These are phyloP conservation scores for Cyanocitta stelleri DNA, from an alignment of 2,113 vertebrate genomes.

Conservation along the genomic window DNA sequence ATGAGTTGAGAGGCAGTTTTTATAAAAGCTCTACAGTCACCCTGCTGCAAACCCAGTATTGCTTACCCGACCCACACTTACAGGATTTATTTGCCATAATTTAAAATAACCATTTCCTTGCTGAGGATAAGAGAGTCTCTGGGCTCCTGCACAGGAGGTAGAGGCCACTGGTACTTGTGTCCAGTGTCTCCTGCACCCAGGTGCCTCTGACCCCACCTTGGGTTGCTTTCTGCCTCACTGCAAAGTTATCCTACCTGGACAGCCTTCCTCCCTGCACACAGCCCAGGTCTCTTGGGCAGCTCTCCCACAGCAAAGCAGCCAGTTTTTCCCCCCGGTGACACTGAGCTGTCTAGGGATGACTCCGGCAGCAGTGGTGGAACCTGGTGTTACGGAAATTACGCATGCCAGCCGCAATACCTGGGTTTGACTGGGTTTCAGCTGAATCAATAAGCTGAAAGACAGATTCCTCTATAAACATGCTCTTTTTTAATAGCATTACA, in stretches of 20 bases:
- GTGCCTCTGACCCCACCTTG: fast-evolving
- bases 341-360: not conserved
- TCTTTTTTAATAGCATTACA: not conserved
- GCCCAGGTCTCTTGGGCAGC: not conserved
- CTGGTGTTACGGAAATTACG: not conserved
- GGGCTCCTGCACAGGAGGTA: not conserved
- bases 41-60: not conserved
- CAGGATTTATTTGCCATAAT: not conserved
- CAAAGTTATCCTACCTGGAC: fast-evolving
- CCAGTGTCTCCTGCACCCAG: fast-evolving
- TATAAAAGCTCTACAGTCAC: not conserved
- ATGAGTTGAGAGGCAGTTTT: not conserved
- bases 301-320: not conserved
- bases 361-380: fast-evolving
- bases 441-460: not conserved
- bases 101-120: not conserved
- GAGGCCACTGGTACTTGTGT: not conserved
- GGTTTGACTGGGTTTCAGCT: fast-evolving
- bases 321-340: not conserved
- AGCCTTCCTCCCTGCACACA: not conserved
- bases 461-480: not conserved
- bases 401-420: not conserved
- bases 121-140: not conserved
- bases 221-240: not conserved
- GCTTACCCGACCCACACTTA: not conserved